Base-by-base conservation (phyloP, 2,888 invertebrate genomes). In the Andrena praecox region DNA sequence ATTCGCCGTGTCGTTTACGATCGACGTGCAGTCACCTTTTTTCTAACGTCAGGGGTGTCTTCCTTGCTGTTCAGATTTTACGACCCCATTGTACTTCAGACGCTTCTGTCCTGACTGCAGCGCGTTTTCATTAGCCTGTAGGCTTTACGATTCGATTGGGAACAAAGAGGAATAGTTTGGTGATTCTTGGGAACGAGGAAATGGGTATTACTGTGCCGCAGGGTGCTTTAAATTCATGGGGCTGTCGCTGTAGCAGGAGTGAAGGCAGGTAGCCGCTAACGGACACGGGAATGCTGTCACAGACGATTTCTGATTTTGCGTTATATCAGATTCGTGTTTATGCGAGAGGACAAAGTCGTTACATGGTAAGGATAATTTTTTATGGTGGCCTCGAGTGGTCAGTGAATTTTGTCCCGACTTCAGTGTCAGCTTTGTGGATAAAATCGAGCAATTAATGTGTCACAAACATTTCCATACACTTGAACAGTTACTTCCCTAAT, bases 151-250 rank as follows among this genome's bases (percentile, higher is more conserved):
- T 56, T 24, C 56, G 10, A 20, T 56, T 24, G 24, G 56, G 24
- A 24, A 24, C 24, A 56, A 52, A 52, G 52, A 8, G 52, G 52
- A 20, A 52, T 52, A 20, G 52, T 52, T 56, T 27, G 56, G 20
- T 56, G 27, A 24, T 56, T 56, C 56, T 56, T 56, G 24, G 56
- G 10, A 56, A 24, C 10, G 56, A 7, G 24, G 56, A 56, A 20
- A 56, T 24, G 56, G 24, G 56, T 56, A 56, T 56, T 56, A 56
- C 24, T 56, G 20, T 12, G 24, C 56, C 27, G 56, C 10, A 10
- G 42, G 56, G 24, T 56, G 56, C 56, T 56, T 56, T 24, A 56
- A 56, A 56, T 56, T 56, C 56, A 56, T 56, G 24, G 56, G 20
- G 1, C 56, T 56, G 56, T 56, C 56, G 24, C 24, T 27, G 56